These are phyloP conservation scores for Linepithema humile DNA, from an alignment of 1,140 invertebrate genomes.

Conservation along the genomic window DNA sequence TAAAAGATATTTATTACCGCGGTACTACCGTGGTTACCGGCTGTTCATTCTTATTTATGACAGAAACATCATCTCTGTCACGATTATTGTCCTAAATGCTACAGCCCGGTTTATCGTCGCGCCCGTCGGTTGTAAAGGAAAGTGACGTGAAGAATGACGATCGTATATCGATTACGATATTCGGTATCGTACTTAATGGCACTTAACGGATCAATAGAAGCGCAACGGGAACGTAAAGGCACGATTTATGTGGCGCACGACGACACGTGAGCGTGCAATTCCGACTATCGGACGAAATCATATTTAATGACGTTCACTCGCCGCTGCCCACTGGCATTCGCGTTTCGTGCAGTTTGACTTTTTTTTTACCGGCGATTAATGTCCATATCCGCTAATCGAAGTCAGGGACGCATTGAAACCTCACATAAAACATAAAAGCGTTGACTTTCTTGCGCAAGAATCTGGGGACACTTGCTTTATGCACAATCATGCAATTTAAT, in stretches of 20 bases:
- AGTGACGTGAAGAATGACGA: neutral
- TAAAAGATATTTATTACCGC: neutral
- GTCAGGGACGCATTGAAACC: slow-evolving; percentile 43
- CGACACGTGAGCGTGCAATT: slow-evolving; percentile 29
- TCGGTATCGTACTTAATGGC: too few relatives aligned
- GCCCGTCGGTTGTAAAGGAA: slow-evolving; percentile 9
- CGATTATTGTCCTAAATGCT: neutral
- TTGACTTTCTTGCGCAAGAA: slow-evolving; percentile 15
- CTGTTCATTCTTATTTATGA: neutral
- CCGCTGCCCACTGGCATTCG: slow-evolving; percentile 15
- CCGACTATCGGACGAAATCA: slow-evolving; percentile 12
- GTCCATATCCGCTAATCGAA: slow-evolving; percentile 37
- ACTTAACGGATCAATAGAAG: slow-evolving; percentile 13
- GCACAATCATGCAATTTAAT: neutral
- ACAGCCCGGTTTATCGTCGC: slow-evolving; percentile 9
- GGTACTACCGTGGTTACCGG: neutral
- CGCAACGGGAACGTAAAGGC: neutral
- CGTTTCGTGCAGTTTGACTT: slow-evolving; percentile 4
- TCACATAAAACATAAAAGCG: neutral
- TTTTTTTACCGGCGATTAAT: neutral
- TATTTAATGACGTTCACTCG: slow-evolving; percentile 33
- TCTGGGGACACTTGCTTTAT: neutral
- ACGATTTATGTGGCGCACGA: slow-evolving; percentile 15
- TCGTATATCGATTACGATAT: slow-evolving; percentile 32
- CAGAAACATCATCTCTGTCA: neutral